Conservation (phyloP, 2,113 vertebrate genomes). For the Caloenas nicobarica region DNA sequence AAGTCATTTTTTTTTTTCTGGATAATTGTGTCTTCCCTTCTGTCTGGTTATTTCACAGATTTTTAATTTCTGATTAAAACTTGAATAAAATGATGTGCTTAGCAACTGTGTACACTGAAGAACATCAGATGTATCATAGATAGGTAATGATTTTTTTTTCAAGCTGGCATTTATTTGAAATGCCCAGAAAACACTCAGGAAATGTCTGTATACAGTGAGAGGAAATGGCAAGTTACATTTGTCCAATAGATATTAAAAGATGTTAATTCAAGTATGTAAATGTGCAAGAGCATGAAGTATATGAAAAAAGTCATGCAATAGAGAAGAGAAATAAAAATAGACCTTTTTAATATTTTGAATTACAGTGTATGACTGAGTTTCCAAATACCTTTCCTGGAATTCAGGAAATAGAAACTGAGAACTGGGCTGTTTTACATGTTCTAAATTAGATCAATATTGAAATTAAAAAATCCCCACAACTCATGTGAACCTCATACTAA, state of each 20-base stretch:
- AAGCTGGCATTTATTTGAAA: neutral
- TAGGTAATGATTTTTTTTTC: neutral
- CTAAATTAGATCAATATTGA: neutral
- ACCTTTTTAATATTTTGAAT: neutral
- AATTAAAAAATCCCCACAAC: neutral
- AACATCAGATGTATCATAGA: neutral
- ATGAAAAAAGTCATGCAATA: neutral
- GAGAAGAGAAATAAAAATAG: neutral
- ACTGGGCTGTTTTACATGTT: neutral
- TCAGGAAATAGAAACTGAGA: neutral
- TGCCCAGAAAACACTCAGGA: neutral
- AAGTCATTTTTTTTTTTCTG: neutral
- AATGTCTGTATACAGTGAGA: neutral
- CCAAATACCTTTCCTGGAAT: neutral
- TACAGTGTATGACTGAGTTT: neutral
- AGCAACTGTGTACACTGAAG: neutral
- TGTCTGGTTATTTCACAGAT: neutral
- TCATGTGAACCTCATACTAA: neutral
- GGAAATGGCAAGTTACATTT: neutral
- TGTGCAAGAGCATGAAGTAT: neutral
- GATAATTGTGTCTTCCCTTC: neutral
- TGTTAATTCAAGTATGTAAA: neutral
- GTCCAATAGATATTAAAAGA: neutral
- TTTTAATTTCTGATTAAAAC: neutral
- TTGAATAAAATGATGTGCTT: neutral